Evolutionary conservation across 2,888 invertebrate genomes (phyloP).

Genomic region (Thalpophila matura): DNA sequence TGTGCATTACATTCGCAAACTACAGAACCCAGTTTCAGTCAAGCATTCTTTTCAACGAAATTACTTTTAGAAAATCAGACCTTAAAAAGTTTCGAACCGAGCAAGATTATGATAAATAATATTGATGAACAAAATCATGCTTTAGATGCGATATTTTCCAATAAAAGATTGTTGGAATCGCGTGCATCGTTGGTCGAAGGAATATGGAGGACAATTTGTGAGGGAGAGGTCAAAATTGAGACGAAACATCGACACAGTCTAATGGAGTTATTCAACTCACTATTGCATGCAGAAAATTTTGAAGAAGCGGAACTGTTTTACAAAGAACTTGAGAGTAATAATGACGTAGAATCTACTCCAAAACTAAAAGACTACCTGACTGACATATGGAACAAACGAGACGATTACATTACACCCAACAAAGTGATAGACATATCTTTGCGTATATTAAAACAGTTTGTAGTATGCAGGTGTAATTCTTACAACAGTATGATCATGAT

Average conservation of each 20-base stretch:
- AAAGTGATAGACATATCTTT: slow-evolving; percentile 39
- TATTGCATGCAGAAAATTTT: slow-evolving; percentile 28
- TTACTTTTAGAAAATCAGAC: slow-evolving; percentile 56
- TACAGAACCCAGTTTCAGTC: slow-evolving; percentile 55
- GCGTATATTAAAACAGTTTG: slow-evolving; percentile 48
- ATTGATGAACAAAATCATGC: slow-evolving; percentile 54
- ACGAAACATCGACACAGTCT: slow-evolving; percentile 19
- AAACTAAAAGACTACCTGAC: slow-evolving; percentile 37
- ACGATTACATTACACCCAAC: slow-evolving; percentile 27
- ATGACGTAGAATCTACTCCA: slow-evolving; percentile 1
- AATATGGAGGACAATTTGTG: slow-evolving; percentile 51
- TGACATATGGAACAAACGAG: slow-evolving; percentile 31
- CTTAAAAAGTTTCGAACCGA: slow-evolving; percentile 61
- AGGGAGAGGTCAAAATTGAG: slow-evolving; percentile 29
- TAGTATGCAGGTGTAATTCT: slow-evolving; percentile 54
- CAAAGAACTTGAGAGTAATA: slow-evolving; percentile 18
- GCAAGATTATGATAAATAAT: slow-evolving; percentile 59
- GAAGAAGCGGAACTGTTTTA: slow-evolving; percentile 29
- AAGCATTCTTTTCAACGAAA: slow-evolving; percentile 62
- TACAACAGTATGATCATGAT: slow-evolving; percentile 65
- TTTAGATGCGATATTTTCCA: slow-evolving; percentile 57
- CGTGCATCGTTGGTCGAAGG: slow-evolving; percentile 36
- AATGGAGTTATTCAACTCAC: slow-evolving; percentile 42
- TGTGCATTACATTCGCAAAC: slow-evolving; percentile 63
- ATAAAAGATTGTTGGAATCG: slow-evolving; percentile 36